Conservation (phyloP, 2,888 invertebrate species). For the Cerceris ruficornis region DNA sequence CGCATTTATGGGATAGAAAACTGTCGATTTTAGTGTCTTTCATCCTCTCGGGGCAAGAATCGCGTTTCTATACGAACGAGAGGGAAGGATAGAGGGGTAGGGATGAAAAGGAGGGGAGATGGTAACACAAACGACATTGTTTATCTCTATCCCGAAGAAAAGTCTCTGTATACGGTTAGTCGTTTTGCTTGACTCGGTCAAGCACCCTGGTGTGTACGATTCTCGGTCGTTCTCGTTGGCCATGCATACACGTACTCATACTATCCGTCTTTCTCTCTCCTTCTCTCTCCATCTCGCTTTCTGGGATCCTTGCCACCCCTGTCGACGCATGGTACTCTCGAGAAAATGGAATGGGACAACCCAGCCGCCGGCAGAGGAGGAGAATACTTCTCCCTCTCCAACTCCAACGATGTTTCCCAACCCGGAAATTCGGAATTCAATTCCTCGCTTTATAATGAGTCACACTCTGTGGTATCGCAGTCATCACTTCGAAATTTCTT, state of each 20-base stretch:
- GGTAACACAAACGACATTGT: constrained; percentile 62
- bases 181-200: constrained; percentile 63
- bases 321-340: background rate
- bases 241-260: constrained; percentile 45
- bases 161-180: constrained; percentile 49
- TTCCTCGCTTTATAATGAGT: too few species aligned
- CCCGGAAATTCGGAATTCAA: too few species aligned
- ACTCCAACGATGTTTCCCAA: too few species aligned
- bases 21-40: constrained; percentile 27
- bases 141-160: constrained; percentile 51
- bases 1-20: constrained; percentile 14
- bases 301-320: constrained; percentile 13
- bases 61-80: background rate
- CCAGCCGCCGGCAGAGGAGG: too few species aligned
- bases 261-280: constrained; percentile 6
- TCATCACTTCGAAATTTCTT: too few species aligned
- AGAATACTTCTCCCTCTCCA: too few species aligned
- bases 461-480: too few species aligned
- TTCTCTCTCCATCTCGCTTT: background rate
- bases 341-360: background rate
- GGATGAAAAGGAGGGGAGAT: background rate
- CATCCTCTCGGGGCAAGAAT: background rate
- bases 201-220: constrained; percentile 58
- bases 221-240: constrained; percentile 47
- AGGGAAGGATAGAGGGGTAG: background rate